Evolutionary conservation across 2,797 vertebrate species (phyloP).

Genomic region (Fundulus diaphanus): DNA sequence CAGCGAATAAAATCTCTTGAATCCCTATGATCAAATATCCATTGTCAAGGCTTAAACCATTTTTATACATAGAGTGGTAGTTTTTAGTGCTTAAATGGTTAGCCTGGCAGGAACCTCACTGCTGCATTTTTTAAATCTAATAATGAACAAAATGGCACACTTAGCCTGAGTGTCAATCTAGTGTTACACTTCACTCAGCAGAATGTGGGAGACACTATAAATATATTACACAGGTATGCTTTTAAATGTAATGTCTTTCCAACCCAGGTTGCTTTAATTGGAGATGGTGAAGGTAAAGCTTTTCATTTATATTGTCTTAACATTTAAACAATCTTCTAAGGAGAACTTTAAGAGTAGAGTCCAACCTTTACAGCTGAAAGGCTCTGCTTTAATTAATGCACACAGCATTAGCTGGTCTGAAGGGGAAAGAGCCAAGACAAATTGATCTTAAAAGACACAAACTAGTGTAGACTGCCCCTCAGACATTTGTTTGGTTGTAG

Average conservation of each 20-base stretch:
- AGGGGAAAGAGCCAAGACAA: conserved; percentile 63
- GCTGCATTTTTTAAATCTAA: conserved; percentile 5
- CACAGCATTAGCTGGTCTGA: conserved; percentile 60
- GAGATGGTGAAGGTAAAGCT: neutral
- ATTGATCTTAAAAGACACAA: conserved; percentile 76
- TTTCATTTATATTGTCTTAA: conserved; percentile 1
- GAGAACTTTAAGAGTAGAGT: conserved; percentile 30
- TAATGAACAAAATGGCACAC: conserved; percentile 22
- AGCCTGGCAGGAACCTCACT: conserved; percentile 7
- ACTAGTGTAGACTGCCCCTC: conserved; percentile 67
- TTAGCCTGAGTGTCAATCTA: neutral
- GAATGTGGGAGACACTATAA: neutral
- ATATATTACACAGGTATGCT: neutral
- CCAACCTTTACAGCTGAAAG: conserved; percentile 41
- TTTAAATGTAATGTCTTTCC: conserved; percentile 3
- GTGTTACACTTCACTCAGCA: conserved; percentile 11
- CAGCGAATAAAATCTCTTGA: conserved; percentile 65
- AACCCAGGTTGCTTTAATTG: neutral
- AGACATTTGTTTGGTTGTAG: conserved; percentile 73
- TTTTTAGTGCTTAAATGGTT: conserved; percentile 7
- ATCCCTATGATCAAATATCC: conserved; percentile 40
- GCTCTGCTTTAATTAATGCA: conserved; percentile 61
- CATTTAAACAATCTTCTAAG: conserved; percentile 17
- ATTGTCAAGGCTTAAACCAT: conserved; percentile 37
- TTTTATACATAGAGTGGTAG: conserved; percentile 31